Percentiles rank a stretch among this genome's conserved stretches.
Evolutionary conservation across 2,113 vertebrate genomes (phyloP).

Genomic region (Pluvialis apricaria): DNA sequence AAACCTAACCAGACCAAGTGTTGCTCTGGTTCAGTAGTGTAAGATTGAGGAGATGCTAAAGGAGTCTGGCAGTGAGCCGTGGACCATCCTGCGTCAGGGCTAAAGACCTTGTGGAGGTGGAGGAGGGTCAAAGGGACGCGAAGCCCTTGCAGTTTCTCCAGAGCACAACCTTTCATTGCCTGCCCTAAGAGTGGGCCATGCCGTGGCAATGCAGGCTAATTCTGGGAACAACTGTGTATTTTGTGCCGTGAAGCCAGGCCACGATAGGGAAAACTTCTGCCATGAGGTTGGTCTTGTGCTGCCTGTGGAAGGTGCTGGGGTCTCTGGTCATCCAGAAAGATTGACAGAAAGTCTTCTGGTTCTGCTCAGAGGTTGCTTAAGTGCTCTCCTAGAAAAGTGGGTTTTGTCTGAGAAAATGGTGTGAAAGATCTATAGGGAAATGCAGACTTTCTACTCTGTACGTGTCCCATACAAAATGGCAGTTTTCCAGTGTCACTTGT

Average conservation of each 20-base stretch:
- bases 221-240: background rate
- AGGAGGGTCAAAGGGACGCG: background rate
- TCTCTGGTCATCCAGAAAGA: background rate
- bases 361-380: background rate
- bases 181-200: background rate
- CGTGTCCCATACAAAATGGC: background rate
- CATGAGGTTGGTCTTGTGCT: background rate
- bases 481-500: background rate
- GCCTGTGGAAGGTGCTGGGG: background rate
- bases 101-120: background rate
- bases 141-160: background rate
- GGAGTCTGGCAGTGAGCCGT: background rate
- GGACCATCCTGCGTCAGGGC: fast-evolving
- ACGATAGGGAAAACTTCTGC: background rate
- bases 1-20: background rate
- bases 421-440: background rate
- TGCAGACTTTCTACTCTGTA: background rate
- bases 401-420: background rate
- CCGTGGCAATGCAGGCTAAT: background rate
- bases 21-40: background rate
- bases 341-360: background rate
- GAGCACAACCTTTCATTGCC: background rate
- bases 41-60: background rate
- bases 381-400: background rate
- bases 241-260: background rate